Evolutionary conservation across 2,113 vertebrate species (phyloP).

Genomic region (Thermophis baileyi): DNA sequence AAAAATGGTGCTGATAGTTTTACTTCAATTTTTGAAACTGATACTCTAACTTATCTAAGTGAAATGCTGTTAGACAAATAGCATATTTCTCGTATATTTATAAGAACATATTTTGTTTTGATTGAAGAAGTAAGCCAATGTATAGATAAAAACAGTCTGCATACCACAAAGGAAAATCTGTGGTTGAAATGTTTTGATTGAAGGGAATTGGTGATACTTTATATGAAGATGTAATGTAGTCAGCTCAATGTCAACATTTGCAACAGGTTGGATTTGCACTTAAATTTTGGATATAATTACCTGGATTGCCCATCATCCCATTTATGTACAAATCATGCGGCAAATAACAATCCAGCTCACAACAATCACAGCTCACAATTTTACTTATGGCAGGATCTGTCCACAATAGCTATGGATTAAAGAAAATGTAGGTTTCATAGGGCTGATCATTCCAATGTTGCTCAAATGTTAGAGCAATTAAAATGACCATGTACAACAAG

Average conservation of each 20-base stretch:
- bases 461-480: not conserved
- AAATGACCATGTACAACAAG: not conserved
- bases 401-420: not conserved
- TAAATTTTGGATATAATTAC: not conserved
- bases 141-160: not conserved
- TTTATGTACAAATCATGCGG: not conserved
- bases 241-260: not conserved
- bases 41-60: not conserved
- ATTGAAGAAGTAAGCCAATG: not conserved
- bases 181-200: not conserved
- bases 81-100: not conserved
- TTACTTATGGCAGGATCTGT: not conserved
- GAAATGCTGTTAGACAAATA: not conserved
- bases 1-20: not conserved
- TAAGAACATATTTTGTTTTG: not conserved
- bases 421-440: not conserved
- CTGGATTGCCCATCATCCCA: not conserved
- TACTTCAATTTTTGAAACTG: not conserved
- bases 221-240: not conserved
- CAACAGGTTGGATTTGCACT: not conserved
- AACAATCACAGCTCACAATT: not conserved
- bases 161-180: not conserved
- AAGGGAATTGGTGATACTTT: not conserved
- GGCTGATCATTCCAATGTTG: not conserved
- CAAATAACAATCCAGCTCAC: not conserved